Evolutionary conservation across 2,888 invertebrate species (phyloP).

Genomic region (Acanthoscelides obtectus): DNA sequence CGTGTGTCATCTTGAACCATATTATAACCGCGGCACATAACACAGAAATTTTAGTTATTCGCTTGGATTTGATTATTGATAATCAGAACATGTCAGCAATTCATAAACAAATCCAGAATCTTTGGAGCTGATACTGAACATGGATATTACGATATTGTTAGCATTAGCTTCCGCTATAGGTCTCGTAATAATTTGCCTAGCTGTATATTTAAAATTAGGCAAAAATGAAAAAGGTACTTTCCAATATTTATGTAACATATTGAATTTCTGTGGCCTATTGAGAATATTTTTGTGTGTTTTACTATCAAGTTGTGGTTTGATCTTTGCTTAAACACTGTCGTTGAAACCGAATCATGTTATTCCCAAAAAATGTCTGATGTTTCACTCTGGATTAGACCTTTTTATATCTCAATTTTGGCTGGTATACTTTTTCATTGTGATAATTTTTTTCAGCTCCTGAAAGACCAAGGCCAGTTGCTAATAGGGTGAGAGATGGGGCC

Average conservation of each 20-base stretch:
- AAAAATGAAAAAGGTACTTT: constrained; percentile 18
- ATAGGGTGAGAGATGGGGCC: constrained; percentile 49
- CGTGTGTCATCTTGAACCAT: too few species aligned
- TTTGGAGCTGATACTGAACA: constrained; percentile 21
- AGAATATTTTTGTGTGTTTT: too few species aligned
- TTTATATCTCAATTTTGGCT: constrained; percentile 1
- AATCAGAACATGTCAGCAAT: not conserved
- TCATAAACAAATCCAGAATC: not conserved
- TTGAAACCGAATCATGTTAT: too few species aligned
- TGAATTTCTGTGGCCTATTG: too few species aligned
- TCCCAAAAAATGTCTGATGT: too few species aligned
- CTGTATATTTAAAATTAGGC: constrained; percentile 39
- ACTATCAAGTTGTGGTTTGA: too few species aligned
- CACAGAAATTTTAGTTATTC: too few species aligned
- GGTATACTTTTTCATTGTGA: not conserved
- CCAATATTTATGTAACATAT: too few species aligned
- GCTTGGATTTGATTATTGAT: too few species aligned
- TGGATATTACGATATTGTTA: constrained; percentile 49
- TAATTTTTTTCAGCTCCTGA: constrained; percentile 18
- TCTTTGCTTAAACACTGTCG: too few species aligned
- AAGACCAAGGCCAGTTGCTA: constrained; percentile 35
- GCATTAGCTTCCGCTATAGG: constrained; percentile 45
- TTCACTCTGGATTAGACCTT: not conserved
- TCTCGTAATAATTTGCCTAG: constrained; percentile 42
- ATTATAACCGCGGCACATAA: too few species aligned